Base-by-base conservation (phyloP, 2,113 vertebrate species). In the Oncorhynchus keta region DNA sequence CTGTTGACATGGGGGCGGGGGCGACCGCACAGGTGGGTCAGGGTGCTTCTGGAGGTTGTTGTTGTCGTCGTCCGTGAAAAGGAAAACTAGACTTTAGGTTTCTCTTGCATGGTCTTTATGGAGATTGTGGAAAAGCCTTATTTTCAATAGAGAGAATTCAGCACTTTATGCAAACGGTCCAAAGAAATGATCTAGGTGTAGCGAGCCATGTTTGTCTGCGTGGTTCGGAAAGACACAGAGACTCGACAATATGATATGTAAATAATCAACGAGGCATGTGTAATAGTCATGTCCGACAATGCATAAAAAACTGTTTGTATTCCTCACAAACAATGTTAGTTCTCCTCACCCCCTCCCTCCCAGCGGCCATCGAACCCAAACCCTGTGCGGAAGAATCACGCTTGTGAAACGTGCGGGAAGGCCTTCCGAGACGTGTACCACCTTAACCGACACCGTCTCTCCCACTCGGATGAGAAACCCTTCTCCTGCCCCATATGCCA, bases 381-480 rank as follows among this genome's bases (percentile, higher is more conserved):
- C 82, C 95, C 90, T 35, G 95, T 96, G 84, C 94, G 95, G 57
- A 97, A 97, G 91, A 95, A 95, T 90, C 96, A 97, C 70, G 95
- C 95, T 9, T 97, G 96, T 5, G 96, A 97, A 90, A 95, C 96
- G 62, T 97, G 96, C 9, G 95, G 96, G 18, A 97, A 97, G 87
- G 96, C 96, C 26, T 97, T 97, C 89, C 92, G 96, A 1, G 96
- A 97, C 28, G 95, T 97, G 6, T 97, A 97, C 87, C 96, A 97
- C 81, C 94, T 97, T 80, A 97, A 97, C 91, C 94, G 96, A 55
- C 96, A 97, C 89, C 95, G 96, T 80, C 92, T 97, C 83, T 97
- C 96, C 49, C 96, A 97, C 91, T 97, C 96, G 0, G 96, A 97
- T 75, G 96, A 97, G 93, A 97, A 97, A 92, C 96, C 96, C 13